phyloP scores from a whole-genome alignment of 2,797 vertebrate species.

The Myoxocephalus aenaeus region DNA sequence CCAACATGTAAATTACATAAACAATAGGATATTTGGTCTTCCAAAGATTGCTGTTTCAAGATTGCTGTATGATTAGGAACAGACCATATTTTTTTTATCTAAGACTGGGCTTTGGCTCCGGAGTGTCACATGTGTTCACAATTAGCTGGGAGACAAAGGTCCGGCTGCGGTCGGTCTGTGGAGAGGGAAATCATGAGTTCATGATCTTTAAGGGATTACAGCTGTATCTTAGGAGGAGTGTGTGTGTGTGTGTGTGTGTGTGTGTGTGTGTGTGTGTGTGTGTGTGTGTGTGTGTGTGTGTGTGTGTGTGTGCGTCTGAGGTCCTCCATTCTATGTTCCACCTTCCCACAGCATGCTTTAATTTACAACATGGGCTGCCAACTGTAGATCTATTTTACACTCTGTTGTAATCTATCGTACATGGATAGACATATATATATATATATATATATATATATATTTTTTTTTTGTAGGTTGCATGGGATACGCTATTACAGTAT shows the following conservation, averaged over 20 bases:
- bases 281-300: slow-evolving; percentile 21
- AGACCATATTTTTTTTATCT: slow-evolving; percentile 49
- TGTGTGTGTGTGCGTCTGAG: slow-evolving; percentile 14
- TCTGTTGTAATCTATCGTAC: background rate
- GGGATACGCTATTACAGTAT: background rate
- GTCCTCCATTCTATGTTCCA: slow-evolving; percentile 16
- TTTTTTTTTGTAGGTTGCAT: no score
- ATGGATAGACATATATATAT: no score
- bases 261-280: slow-evolving; percentile 12
- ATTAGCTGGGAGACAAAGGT: slow-evolving; percentile 69
- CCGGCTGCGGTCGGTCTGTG: slow-evolving; percentile 69
- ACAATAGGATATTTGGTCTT: slow-evolving; percentile 48
- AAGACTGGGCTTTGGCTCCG: slow-evolving; percentile 26
- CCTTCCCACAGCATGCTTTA: slow-evolving; percentile 26
- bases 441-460: no score
- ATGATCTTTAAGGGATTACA: slow-evolving; percentile 71
- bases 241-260: slow-evolving; percentile 21
- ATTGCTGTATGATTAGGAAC: slow-evolving; percentile 51
- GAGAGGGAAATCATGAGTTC: slow-evolving; percentile 70
- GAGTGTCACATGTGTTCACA: slow-evolving; percentile 66
- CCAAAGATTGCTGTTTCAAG: slow-evolving; percentile 23
- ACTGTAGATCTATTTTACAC: slow-evolving; percentile 10
- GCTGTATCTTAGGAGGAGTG: slow-evolving; percentile 35
- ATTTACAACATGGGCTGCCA: slow-evolving; percentile 11
- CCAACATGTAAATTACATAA: slow-evolving; percentile 37